Evolutionary conservation across 92 coral and sea anemone species (phyloP), one percentile per base, ranked within the genome.

Genomic region (Montipora capitata): DNA sequence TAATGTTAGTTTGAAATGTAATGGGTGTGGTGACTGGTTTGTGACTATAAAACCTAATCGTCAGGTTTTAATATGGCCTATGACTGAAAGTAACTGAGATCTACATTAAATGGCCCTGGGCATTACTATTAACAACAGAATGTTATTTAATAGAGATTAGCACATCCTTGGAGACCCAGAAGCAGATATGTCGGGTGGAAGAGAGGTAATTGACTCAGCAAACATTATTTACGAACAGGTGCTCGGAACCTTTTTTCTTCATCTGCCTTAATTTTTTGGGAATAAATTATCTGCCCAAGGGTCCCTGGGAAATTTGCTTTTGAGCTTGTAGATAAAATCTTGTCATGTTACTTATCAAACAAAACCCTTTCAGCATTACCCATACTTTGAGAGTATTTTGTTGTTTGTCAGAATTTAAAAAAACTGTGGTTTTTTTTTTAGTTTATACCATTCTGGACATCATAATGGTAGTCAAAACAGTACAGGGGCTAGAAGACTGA

Each of bases 291-390:
- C 39, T 63, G 68, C 68, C 68, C 68, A 70, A 70, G 75, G 44
- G 75, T 70, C 48, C 75, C 75, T 70, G 75, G 75, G 52, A n/a
- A 45, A 45, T 45, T 45, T 45, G 9, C 9, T 20, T 20, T 20
- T 20, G 27, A 20, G 9, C 5, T 45, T 45, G 52, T 45, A 45
- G 52, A 45, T 45, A 1, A 45, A 45, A 45, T 45, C 52, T 45
- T 45, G 52, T 45, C 52, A 1, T 45, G 52, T 45, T 45, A 45
- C 52, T 45, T 45, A 45, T 45, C 52, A 70, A 70, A 70, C 77
- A 72, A 72, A 72, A 72, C 58, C 51, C 40, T 72, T 41, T 72
- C 77, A 72, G 77, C 77, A 72, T 72, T 72, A 72, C 77, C 77
- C 59, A 38, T 72, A 40, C 54, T 41, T 72, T 72, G 52, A 72